Base-by-base conservation (phyloP, 2,113 vertebrate genomes). In the Oreocharis arfaki region DNA sequence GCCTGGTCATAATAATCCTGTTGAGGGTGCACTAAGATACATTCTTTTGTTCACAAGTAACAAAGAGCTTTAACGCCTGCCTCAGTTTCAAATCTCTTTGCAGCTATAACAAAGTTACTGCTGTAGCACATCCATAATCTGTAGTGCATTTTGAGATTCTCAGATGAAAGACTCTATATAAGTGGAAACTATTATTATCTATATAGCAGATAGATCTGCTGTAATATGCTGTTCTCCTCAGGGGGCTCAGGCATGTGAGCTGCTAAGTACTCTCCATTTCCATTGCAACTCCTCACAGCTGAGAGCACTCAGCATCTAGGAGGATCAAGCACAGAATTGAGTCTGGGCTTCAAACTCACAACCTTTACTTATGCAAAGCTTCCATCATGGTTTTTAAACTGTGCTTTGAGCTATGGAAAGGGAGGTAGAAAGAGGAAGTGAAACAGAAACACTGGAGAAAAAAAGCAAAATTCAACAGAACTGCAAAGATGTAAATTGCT, bases 181-280 rank as follows among this genome's bases (percentile, higher is more conserved):
- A 96, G 92, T 79, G 65, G 77, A 87, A 97, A 89, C 73, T 86
- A 42, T 94, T 94, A 93, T 95, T 97, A 87, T 95, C 89, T 80
- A 44, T 84, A 69, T 35, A 93, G 75, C 82, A 95, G 84, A 53
- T 73, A 95, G 69, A 73, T 82, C 50, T 27, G 33, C n/a, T 74
- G 46, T 71, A 96, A 93, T 94, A 76, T 60, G 75, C 82, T 84
- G 19, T 16, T 94, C 79, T 94, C 76, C 86, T 85, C 85, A 91
- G 87, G 92, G 89, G 52, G 33, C 37, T 94, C 69, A 76, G 50
- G 55, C 79, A 74, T 55, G 84, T 61, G 76, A 88, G 81, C 75
- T 91, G 69, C 69, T 89, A 94, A 96, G 80, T 89, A 85, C 57
- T 82, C 87, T 91, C 67, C 42, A 89, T 90, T 95, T 91, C 81